Evolutionary conservation across 2,888 invertebrate species (phyloP).

Genomic region (Leuctra nigra): DNA sequence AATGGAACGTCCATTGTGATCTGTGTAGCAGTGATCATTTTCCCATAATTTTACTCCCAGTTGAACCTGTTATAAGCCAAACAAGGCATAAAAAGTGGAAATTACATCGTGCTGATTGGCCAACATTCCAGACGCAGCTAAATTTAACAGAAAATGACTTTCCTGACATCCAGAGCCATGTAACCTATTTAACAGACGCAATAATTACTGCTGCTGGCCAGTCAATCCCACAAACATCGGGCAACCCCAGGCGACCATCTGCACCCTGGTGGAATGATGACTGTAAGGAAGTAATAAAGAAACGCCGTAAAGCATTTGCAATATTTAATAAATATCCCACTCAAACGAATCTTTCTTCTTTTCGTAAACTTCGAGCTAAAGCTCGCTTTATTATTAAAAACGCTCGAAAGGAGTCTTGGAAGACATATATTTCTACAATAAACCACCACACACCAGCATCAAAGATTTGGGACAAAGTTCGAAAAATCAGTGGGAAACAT

Average conservation of each 20-base stretch:
- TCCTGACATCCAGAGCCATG: not conserved
- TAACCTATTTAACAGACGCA: not conserved
- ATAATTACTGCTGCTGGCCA: not conserved
- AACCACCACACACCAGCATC: not conserved
- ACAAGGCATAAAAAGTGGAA: not conserved
- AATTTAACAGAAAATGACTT: not conserved
- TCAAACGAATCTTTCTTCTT: not conserved
- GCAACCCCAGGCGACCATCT: not conserved
- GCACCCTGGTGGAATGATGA: conserved; percentile 8
- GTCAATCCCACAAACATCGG: not conserved
- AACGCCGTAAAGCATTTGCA: not conserved
- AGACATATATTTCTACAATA: not conserved
- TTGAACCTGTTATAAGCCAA: not conserved
- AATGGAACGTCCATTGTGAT: not conserved
- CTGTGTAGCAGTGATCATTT: conserved; percentile 5
- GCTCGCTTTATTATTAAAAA: not conserved
- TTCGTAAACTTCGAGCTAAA: not conserved
- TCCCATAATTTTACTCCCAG: not conserved
- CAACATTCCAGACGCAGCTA: not conserved
- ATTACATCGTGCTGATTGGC: not conserved
- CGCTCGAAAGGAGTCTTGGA: not conserved
- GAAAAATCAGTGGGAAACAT: not conserved
- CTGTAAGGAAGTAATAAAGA: not conserved
- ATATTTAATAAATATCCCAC: not conserved
- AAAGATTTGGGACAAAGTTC: not conserved